Percentiles rank a stretch among this genome's conserved stretches.
Conservation (phyloP, 35 echinoderm and acorn worm genomes). For the Apostichopus japonicus region DNA sequence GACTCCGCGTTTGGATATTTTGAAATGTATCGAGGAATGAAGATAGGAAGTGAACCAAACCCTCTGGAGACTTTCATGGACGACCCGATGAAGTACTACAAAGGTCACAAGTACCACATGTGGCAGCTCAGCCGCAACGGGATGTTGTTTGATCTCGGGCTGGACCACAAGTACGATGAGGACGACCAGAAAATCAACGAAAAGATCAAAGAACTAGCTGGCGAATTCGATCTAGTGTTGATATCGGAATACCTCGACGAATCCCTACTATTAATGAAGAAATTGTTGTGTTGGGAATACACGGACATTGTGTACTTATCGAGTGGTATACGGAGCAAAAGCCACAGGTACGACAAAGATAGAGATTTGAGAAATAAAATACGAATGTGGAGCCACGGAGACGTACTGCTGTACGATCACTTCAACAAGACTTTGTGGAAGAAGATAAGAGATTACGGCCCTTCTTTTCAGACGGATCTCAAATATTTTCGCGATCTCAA, state of each 20-base stretch:
- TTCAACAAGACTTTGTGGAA: background rate
- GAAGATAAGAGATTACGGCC: background rate
- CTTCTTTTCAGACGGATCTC: background rate
- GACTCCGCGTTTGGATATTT: conserved; percentile 86
- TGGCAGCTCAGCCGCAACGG: conserved; percentile 64
- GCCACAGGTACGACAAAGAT: conserved; percentile 26
- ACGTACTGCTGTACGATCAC: background rate
- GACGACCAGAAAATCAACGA: conserved; percentile 35
- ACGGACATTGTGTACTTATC: conserved; percentile 84
- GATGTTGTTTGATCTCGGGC: conserved; percentile 68
- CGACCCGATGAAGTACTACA: conserved; percentile 54
- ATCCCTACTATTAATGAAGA: conserved; percentile 68
- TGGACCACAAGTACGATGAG: conserved; percentile 57
- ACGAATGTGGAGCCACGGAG: background rate
- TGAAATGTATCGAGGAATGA: conserved; percentile 40
- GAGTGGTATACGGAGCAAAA: conserved; percentile 37
- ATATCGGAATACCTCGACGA: conserved; percentile 83
- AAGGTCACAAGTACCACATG: conserved; percentile 19
- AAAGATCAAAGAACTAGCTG: conserved; percentile 42
- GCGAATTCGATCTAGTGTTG: conserved; percentile 75
- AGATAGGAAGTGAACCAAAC: background rate
- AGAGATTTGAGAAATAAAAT: background rate
- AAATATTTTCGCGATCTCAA: background rate
- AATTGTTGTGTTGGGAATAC: conserved; percentile 76
- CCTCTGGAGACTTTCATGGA: conserved; percentile 72